Conservation (phyloP, 2,797 vertebrate species). For the Otolemur crassicaudatus region DNA sequence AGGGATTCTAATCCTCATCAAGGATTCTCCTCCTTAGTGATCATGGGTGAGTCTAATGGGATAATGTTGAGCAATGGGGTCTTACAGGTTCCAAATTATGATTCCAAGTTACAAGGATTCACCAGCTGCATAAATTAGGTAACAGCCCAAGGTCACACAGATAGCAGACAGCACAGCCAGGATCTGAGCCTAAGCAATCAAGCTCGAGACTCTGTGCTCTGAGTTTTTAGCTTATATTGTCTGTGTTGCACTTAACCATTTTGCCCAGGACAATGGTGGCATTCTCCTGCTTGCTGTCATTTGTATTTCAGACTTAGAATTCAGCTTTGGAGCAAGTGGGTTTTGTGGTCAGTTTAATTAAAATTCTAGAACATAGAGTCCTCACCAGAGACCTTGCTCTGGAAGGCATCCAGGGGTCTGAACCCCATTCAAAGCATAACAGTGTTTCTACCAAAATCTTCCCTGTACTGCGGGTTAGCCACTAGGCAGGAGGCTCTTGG, state of each 20-base stretch:
- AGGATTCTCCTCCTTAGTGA: background rate
- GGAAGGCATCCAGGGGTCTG: constrained; percentile 16
- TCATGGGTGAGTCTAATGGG: background rate
- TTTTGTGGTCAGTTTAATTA: constrained; percentile 69
- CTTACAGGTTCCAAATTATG: background rate
- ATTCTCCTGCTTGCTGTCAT: constrained; percentile 49
- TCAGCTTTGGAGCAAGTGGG: constrained; percentile 64
- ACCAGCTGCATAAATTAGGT: background rate
- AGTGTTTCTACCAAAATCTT: constrained; percentile 40
- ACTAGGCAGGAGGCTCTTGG: background rate
- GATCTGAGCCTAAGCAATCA: background rate
- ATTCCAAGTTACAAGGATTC: background rate
- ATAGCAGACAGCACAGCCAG: background rate
- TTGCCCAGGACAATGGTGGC: background rate
- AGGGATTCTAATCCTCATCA: background rate
- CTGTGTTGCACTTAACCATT: background rate
- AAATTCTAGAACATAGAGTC: constrained; percentile 67
- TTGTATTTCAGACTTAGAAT: constrained; percentile 63
- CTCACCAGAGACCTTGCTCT: background rate
- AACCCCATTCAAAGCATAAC: constrained; percentile 41
- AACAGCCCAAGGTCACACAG: background rate
- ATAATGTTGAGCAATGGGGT: background rate
- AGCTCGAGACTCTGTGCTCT: background rate
- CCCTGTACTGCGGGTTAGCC: background rate
- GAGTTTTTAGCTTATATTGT: background rate